A percentile compares a stretch with the other conserved stretches of the same genome.
Evolutionary conservation across 2,113 vertebrate genomes (phyloP).

Genomic region (Amphilophus citrinellus): DNA sequence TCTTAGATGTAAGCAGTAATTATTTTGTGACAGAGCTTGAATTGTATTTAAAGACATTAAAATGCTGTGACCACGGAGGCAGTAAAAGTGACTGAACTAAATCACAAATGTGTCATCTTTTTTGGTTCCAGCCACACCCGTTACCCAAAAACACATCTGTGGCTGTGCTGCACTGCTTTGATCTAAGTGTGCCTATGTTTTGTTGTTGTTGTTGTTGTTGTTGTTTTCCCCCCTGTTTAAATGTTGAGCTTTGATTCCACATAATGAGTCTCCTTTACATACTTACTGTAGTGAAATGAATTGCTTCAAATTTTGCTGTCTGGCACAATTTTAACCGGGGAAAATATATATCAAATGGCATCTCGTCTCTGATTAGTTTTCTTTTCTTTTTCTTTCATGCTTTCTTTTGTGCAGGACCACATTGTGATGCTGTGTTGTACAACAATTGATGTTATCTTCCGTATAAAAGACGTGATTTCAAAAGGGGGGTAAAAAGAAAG

Average conservation of each 20-base stretch:
- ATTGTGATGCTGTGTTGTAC: not conserved
- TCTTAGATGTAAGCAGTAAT: not conserved
- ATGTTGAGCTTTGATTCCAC: not conserved
- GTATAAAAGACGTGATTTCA: not conserved
- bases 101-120: not conserved
- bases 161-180: not conserved
- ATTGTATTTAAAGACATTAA: slow-evolving; percentile 2
- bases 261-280: not conserved
- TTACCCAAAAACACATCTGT: not conserved
- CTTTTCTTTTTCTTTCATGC: too few species aligned
- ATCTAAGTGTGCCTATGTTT: not conserved
- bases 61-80: not conserved
- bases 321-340: not conserved
- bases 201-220: too few species aligned
- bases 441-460: too few species aligned
- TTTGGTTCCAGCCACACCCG: not conserved
- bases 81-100: not conserved
- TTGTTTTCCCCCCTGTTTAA: not conserved
- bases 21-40: not conserved
- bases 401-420: not conserved
- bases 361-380: not conserved
- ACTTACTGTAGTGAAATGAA: not conserved
- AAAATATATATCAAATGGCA: not conserved
- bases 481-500: not conserved
- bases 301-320: not conserved